These are phyloP conservation scores for Pyrochroa serraticornis DNA, from an alignment of 2,888 invertebrate genomes.

Conservation along the genomic window DNA sequence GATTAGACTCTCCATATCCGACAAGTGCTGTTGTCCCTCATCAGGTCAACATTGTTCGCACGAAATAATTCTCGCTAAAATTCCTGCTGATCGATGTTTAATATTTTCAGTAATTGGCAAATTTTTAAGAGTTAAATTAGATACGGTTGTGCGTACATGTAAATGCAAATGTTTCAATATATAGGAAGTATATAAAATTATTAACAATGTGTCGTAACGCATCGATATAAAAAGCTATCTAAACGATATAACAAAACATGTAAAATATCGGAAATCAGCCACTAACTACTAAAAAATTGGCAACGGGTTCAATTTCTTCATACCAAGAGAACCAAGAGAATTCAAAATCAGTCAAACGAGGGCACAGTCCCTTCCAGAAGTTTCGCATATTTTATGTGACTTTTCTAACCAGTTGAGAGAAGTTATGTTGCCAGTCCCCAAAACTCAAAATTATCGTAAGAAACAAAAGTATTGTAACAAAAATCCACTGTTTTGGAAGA, in stretches of 20 bases:
- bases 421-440: too few species aligned
- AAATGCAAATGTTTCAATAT: conserved; percentile 19
- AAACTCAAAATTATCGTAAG: not conserved
- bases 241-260: not conserved
- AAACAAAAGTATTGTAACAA: not conserved
- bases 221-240: not conserved
- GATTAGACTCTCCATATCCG: conserved; percentile 3
- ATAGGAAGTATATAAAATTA: conserved; percentile 11
- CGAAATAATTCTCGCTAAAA: too few species aligned
- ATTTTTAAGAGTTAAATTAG: conserved; percentile 21
- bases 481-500: too few species aligned
- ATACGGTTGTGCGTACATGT: conserved; percentile 28
- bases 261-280: too few species aligned
- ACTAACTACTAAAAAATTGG: too few species aligned
- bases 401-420: not conserved
- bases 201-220: conserved; percentile 4
- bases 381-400: not conserved
- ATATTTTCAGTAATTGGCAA: conserved; percentile 26
- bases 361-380: not conserved
- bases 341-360: too few species aligned
- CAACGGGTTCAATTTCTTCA: too few species aligned
- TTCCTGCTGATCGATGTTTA: conserved; percentile 11
- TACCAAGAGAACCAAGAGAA: too few species aligned
- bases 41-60: too few species aligned
- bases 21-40: not conserved